Conservation (phyloP, 1,140 invertebrate genomes). For the Spodoptera frugiperda region DNA sequence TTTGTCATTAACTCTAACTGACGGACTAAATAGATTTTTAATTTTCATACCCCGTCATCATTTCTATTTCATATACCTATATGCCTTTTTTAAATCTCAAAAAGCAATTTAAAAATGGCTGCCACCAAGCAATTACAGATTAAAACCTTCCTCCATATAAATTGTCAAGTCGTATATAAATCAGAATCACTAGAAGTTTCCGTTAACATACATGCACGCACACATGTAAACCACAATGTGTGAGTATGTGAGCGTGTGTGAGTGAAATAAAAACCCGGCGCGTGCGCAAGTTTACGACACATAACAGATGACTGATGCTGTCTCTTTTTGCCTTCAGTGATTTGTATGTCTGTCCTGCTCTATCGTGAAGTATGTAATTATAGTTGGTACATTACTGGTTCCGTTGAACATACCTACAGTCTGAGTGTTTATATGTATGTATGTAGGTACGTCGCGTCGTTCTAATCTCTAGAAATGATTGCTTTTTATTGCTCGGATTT, state of each 20-base stretch:
- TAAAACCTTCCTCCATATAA: slow-evolving; percentile 49
- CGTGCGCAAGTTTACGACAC: slow-evolving; percentile 63
- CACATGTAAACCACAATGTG: slow-evolving; percentile 33
- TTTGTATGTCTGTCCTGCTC: slow-evolving; percentile 50
- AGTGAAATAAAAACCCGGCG: slow-evolving; percentile 61
- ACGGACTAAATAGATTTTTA: too few relatives aligned
- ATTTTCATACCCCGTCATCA: too few relatives aligned
- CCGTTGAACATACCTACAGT: slow-evolving; percentile 47
- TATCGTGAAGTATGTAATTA: slow-evolving; percentile 57
- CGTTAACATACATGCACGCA: slow-evolving; percentile 57
- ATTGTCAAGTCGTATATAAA: slow-evolving; percentile 52
- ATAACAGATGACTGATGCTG: slow-evolving; percentile 52
- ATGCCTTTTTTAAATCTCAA: slow-evolving; percentile 14
- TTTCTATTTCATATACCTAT: neutral
- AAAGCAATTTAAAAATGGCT: slow-evolving; percentile 48
- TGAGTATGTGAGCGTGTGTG: slow-evolving; percentile 50
- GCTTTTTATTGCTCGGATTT: slow-evolving; percentile 31
- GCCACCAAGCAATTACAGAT: slow-evolving; percentile 35
- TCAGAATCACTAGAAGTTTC: slow-evolving; percentile 73
- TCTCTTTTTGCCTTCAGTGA: slow-evolving; percentile 31
- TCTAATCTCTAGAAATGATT: slow-evolving; percentile 43
- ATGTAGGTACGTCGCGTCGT: slow-evolving; percentile 10
- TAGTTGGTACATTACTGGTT: slow-evolving; percentile 57
- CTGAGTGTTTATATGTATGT: slow-evolving; percentile 37
- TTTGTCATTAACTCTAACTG: too few relatives aligned